These are phyloP conservation scores for Halichoerus grypus DNA, from an alignment of 2,113 vertebrate genomes.

Conservation along the genomic window DNA sequence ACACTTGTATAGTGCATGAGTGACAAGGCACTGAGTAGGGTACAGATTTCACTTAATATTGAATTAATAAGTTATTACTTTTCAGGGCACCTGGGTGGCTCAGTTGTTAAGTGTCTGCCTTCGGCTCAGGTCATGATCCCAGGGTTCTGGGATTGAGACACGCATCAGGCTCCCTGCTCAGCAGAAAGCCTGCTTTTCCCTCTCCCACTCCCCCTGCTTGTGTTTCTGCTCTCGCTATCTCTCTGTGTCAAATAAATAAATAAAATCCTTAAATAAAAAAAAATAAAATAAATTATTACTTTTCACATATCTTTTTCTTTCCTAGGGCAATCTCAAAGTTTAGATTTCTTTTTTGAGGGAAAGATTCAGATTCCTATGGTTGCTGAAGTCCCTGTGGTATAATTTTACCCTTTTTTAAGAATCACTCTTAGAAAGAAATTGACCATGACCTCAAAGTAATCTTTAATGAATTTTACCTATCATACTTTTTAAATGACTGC, in stretches of 20 bases:
- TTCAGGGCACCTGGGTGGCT: background rate
- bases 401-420: background rate
- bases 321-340: background rate
- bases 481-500: background rate
- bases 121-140: no score
- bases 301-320: conserved; percentile 24
- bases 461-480: background rate
- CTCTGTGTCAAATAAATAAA: no score
- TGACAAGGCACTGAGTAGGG: background rate
- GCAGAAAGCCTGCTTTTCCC: no score
- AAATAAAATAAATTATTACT: background rate
- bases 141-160: no score
- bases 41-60: background rate
- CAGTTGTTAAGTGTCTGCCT: no score
- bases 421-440: conserved; percentile 40
- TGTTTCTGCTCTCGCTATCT: no score
- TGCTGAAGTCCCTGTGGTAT: background rate
- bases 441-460: background rate
- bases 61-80: conserved; percentile 7
- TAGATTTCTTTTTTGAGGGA: background rate
- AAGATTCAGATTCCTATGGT: background rate
- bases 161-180: no score
- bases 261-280: no score
- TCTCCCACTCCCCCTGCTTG: no score
- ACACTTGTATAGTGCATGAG: background rate